phyloP scores from a whole-genome alignment of 2,797 vertebrate genomes.

The Lagorchestes hirsutus region DNA sequence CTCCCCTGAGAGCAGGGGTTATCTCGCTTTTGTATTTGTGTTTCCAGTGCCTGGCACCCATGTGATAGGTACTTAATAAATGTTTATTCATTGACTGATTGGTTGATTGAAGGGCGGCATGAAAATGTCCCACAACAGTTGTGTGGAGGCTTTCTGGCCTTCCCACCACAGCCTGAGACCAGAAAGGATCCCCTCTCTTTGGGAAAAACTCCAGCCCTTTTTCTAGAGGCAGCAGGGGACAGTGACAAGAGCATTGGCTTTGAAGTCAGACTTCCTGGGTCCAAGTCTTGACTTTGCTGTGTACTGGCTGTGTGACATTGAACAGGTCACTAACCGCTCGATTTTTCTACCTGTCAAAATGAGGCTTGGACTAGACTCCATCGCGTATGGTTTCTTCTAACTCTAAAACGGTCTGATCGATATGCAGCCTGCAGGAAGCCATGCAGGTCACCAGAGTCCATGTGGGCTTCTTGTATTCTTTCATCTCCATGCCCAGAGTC shows the following conservation, averaged over 20 bases:
- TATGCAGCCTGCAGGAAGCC: background rate
- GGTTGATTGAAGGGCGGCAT: background rate
- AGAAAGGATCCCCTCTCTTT: background rate
- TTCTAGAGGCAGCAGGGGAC: background rate
- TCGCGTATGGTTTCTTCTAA: background rate
- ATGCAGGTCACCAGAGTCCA: background rate
- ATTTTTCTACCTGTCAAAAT: background rate
- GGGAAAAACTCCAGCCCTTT: background rate
- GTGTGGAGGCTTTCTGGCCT: background rate
- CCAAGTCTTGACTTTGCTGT: background rate
- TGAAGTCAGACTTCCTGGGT: background rate
- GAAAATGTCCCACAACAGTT: background rate
- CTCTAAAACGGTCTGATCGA: background rate
- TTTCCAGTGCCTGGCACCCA: background rate
- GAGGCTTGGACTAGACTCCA: background rate
- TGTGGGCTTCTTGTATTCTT: background rate
- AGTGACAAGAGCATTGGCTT: background rate
- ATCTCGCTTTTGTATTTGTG: background rate
- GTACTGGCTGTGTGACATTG: background rate
- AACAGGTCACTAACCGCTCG: background rate
- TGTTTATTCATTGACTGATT: background rate
- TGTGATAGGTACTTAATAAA: background rate
- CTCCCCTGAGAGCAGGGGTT: background rate
- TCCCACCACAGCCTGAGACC: background rate
- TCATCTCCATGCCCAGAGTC: background rate